Percentiles rank a stretch among this genome's conserved stretches.
Evolutionary conservation across 2,113 vertebrate genomes (phyloP).

Genomic region (Hemicordylus capensis): DNA sequence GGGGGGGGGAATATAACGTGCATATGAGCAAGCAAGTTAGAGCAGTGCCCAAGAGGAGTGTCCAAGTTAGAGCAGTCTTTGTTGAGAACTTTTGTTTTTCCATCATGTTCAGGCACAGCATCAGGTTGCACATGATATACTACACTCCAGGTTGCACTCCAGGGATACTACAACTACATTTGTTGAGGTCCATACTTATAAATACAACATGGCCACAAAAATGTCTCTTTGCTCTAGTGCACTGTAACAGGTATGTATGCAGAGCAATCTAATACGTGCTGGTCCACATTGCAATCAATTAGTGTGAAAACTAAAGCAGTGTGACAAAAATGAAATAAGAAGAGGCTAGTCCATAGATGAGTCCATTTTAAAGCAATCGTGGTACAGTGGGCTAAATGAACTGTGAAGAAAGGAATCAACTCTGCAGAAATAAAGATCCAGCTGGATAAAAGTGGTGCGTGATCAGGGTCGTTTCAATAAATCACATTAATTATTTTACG

Average conservation of each 20-base stretch:
- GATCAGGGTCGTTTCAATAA: neutral
- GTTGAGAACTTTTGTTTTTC: no score
- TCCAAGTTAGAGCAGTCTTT: no score
- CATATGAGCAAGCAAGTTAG: no score
- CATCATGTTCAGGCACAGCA: no score
- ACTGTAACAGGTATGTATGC: neutral
- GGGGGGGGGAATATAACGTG: no score
- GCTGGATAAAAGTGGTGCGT: neutral
- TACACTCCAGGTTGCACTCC: no score
- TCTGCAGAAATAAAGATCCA: neutral
- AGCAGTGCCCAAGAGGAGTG: no score
- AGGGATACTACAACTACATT: no score
- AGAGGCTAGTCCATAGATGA: neutral
- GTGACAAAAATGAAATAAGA: neutral
- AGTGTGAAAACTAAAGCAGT: neutral
- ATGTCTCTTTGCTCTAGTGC: neutral
- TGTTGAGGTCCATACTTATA: no score
- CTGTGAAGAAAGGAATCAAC: neutral
- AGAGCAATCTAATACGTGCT: neutral
- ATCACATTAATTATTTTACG: conserved; percentile 19
- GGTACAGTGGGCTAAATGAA: conserved; percentile 2
- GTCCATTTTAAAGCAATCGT: conserved; percentile 11
- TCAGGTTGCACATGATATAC: no score
- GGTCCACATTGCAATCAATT: neutral
- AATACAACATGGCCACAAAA: neutral